These are phyloP conservation scores for Rotaria socialis DNA, from an alignment of 2,888 invertebrate genomes.

Conservation along the genomic window DNA sequence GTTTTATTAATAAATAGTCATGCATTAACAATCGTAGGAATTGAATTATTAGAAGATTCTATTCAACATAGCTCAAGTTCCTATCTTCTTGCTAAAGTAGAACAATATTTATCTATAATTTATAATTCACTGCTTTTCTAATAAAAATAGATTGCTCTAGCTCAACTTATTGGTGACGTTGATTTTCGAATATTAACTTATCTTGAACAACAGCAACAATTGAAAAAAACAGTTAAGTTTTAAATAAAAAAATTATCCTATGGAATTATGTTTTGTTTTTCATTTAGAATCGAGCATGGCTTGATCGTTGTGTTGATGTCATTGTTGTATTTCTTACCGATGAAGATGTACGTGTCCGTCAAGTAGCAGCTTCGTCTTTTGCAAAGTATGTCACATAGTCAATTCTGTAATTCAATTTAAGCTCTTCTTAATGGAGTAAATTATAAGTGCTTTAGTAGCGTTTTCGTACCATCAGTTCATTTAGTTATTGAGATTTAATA, in stretches of 20 bases:
- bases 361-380: neutral
- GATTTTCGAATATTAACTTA: constrained; percentile 10
- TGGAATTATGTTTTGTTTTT: neutral
- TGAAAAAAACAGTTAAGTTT: neutral
- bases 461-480: no score
- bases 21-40: neutral
- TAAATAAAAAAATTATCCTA: neutral
- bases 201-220: constrained; percentile 27
- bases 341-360: constrained; percentile 3
- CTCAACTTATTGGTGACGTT: neutral
- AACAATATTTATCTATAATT: neutral
- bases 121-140: neutral
- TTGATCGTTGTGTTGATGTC: constrained; percentile 18
- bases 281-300: constrained; percentile 14
- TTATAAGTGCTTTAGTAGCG: no score
- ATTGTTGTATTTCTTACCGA: neutral
- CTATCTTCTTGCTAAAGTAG: constrained; percentile 23
- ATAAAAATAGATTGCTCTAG: neutral
- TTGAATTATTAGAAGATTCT: constrained; percentile 8
- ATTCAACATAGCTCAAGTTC: neutral
- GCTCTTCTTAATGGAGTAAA: no score
- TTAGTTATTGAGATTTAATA: no score
- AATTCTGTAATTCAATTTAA: no score
- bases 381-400: neutral
- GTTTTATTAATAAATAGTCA: constrained; percentile 6